Evolutionary conservation across 2,888 invertebrate genomes (phyloP), one percentile per base, ranked within the genome.

Genomic region (Linnaemya vulpina): DNA sequence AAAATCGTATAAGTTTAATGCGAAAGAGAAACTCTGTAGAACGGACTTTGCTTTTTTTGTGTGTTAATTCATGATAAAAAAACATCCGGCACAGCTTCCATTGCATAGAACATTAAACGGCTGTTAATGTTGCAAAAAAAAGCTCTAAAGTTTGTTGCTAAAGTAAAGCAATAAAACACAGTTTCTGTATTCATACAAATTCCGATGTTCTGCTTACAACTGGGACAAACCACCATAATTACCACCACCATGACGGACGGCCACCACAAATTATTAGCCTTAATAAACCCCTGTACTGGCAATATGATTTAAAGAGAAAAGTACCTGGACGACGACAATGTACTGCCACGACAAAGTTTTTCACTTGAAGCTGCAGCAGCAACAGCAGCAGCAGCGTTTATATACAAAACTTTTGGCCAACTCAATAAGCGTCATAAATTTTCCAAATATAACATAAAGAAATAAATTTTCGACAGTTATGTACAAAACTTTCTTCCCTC

Each of bases 401-500:
- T 71, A 71, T 65, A 77, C 70, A 74, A 74, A 76, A 81, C n/a
- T 84, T 84, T 73, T 77, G 73, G 62, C 53, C 76, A 80, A 77
- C 76, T 77, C 67, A 77, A 79, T 77, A 73, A 84, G 77, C 84
- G 63, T 77, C 76, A 84, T 84, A 81, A 84, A 84, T 74, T 81
- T 81, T 74, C 49, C 40, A 73, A 68, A 78, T 70, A 60, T 51
- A 67, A 67, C 43, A 63, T 71, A 49, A 79, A 73, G 55, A 79
- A 79, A 73, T 53, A 73, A 82, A 55, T 63, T 65, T 65, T 65
- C 58, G 76, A 77, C 76, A 83, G 82, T 83, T 81, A 74, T 83
- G 76, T 58, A 40, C 35, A 60, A 67, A 83, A 77, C 40, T 76
- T 83, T 83, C 35, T 43, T 53, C 63, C 46, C 49, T 58, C 30